Conservation (phyloP, 2,113 vertebrate genomes). For the Empidonax traillii region DNA sequence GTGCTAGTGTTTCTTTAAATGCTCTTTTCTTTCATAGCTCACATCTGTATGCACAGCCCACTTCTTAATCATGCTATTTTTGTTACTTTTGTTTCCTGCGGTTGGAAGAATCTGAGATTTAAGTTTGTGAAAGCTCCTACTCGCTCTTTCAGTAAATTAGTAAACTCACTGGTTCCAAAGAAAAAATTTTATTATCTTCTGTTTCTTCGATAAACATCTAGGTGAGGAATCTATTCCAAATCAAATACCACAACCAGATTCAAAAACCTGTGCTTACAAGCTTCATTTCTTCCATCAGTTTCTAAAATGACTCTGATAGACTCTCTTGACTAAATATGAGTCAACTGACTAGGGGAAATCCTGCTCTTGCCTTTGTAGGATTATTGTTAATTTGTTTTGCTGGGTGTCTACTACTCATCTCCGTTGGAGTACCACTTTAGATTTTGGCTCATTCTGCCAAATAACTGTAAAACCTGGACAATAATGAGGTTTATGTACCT, state of each 20-base stretch:
- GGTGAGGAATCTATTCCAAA: neutral
- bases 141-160: neutral
- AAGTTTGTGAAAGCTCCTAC: neutral
- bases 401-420: neutral
- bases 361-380: neutral
- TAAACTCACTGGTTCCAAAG: neutral
- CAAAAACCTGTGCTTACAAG: neutral
- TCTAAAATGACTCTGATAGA: neutral
- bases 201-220: neutral
- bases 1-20: neutral
- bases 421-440: neutral
- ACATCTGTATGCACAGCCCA: neutral
- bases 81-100: neutral
- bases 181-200: neutral
- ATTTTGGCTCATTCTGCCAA: neutral
- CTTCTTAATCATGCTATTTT: neutral
- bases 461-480: neutral
- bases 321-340: neutral
- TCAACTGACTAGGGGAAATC: neutral
- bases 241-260: neutral
- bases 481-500: neutral
- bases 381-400: neutral
- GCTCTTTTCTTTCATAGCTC: neutral
- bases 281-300: neutral
- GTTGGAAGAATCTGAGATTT: neutral